A percentile compares a stretch with the other conserved stretches of the same genome.
Conservation (phyloP, 2,113 vertebrate genomes). For the Caranx ignobilis region DNA sequence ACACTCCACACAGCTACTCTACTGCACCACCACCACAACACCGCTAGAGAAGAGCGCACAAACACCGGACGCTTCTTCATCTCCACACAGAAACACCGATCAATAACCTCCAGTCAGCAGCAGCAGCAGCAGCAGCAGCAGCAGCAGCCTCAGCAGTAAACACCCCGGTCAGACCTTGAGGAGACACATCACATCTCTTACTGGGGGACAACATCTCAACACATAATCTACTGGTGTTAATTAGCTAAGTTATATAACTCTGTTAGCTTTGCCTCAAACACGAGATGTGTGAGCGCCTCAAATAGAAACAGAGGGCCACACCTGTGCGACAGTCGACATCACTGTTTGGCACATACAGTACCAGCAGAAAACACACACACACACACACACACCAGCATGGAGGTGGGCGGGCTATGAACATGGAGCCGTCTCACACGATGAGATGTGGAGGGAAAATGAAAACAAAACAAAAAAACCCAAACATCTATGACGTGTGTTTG, state of each 20-base stretch:
- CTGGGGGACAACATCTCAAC: background rate
- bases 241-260: constrained; percentile 34
- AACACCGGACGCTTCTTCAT: constrained; percentile 8
- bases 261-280: constrained; percentile 11
- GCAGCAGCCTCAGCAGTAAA: constrained; percentile 28
- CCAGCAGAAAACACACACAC: constrained; percentile 41
- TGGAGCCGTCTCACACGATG: constrained; percentile 15
- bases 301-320: constrained; percentile 14
- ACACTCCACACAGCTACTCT: background rate
- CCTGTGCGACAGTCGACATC: background rate
- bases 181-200: constrained; percentile 25
- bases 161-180: constrained; percentile 26
- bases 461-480: background rate
- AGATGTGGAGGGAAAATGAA: constrained; percentile 32
- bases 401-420: constrained; percentile 29
- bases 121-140: background rate
- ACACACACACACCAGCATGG: constrained; percentile 5
- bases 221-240: constrained; percentile 8
- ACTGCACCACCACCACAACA: constrained; percentile 16
- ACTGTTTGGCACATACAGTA: background rate
- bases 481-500: background rate
- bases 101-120: constrained; percentile 40
- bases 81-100: constrained; percentile 23
- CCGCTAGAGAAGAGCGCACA: background rate
- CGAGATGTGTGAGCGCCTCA: constrained; percentile 9